Evolutionary conservation across 2,888 invertebrate genomes (phyloP).

Genomic region (Scaptomyza tumidula): DNA sequence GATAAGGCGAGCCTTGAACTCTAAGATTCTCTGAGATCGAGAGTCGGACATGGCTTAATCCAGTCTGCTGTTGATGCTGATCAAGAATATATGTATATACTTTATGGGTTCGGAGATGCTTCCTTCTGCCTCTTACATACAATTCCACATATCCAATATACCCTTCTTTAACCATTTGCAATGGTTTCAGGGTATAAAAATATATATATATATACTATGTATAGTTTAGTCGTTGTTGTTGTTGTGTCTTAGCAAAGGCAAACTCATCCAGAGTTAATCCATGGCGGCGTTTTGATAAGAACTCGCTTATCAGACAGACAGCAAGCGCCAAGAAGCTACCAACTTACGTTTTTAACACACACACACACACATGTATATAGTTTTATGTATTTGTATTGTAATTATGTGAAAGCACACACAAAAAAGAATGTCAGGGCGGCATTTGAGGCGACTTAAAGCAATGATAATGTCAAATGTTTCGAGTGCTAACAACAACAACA

Average conservation of each 20-base stretch:
- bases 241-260: conserved; percentile 42
- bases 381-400: conserved; percentile 54
- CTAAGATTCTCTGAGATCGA: too few relatives aligned
- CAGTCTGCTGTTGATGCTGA: too few relatives aligned
- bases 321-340: conserved; percentile 49
- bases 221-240: not conserved
- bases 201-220: too few relatives aligned
- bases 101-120: too few relatives aligned
- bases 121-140: too few relatives aligned
- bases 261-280: conserved; percentile 72
- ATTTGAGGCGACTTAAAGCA: conserved; percentile 64
- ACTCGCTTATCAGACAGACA: conserved; percentile 52
- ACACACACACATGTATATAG: not conserved
- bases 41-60: too few relatives aligned
- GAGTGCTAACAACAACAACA: conserved; percentile 9
- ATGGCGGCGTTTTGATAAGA: conserved; percentile 63
- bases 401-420: conserved; percentile 41
- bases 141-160: too few relatives aligned
- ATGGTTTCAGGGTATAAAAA: too few relatives aligned
- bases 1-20: too few relatives aligned
- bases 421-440: conserved; percentile 61
- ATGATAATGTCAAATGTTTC: conserved; percentile 68
- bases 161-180: too few relatives aligned
- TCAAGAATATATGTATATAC: too few relatives aligned
- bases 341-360: conserved; percentile 11